Evolutionary conservation across 2,888 invertebrate species (phyloP), one percentile per base, ranked within the genome.

Genomic region (Thyatira batis): DNA sequence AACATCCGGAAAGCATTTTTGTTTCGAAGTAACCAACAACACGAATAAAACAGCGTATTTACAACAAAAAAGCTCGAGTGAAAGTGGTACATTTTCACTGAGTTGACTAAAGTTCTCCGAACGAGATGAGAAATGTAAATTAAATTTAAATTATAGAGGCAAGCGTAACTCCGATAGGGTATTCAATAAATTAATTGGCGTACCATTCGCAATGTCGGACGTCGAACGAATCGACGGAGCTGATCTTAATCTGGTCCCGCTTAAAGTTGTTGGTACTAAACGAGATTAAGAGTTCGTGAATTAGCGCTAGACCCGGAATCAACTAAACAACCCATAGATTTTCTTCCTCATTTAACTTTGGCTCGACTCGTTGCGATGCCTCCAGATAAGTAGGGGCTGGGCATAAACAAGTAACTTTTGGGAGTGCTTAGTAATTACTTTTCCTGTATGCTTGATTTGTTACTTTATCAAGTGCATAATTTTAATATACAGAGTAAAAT

Each of bases 281-380:
- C 64, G 71, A 73, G 77, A 82, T 85, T 81, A 84, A 85, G 77
- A 83, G 85, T 85, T 84, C 71, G 67, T 63, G 77, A 82, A 84
- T 86, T 82, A 82, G 75, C 76, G 63, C 73, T 66, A 65, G 75
- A 72, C 65, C 67, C 67, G 71, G 77, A 78, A 79, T 81, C 77
- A 76, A 78, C 80, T 78, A 78, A 80, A 81, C 78, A 81, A 73
- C 76, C 77, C 77, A 82, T 84, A 82, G 76, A 84, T 84, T 87
- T 86, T 82, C 84, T 76, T 82, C 78, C 80, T 84, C 83, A 85
- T 87, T 87, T 80, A 87, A 87, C 84, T 87, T 87, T 74, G 70
- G 66, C 70, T 63, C 64, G 67, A 65, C 66, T 63, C 58, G 54
- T 61, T 53, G 64, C 65, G 73, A 78, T 74, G 67, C 69, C 60